Conservation (phyloP, 2,797 vertebrate species). For the Oceanodroma leucorhoa region DNA sequence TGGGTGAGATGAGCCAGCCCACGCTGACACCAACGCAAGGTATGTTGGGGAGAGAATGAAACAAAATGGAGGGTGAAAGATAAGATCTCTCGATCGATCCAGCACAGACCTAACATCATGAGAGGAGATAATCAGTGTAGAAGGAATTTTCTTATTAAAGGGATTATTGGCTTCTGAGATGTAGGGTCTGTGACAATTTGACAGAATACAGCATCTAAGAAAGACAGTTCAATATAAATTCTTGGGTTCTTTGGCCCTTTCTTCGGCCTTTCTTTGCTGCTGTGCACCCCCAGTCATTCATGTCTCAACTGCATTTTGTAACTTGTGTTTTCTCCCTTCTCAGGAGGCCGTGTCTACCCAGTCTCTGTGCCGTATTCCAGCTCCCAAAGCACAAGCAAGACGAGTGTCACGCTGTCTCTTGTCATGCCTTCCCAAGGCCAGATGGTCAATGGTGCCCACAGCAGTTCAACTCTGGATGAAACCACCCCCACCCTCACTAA, state of each 20-base stretch:
- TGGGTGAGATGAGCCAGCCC: constrained; percentile 81
- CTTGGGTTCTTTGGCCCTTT: not conserved
- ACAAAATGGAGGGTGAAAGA: not conserved
- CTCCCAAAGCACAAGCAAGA: constrained; percentile 95
- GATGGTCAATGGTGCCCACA: constrained; percentile 95
- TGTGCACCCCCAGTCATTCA: not conserved
- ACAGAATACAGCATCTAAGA: not conserved
- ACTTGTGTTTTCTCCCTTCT: not conserved
- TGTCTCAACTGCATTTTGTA: not conserved
- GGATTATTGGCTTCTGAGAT: not conserved
- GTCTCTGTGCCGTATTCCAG: constrained; percentile 96
- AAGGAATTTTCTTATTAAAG: not conserved
- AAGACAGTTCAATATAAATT: not conserved
- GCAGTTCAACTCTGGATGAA: constrained; percentile 90
- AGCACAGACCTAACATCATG: not conserved
- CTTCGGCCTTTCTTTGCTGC: not conserved
- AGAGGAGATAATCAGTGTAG: not conserved
- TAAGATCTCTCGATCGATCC: not conserved
- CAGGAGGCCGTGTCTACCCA: constrained; percentile 92
- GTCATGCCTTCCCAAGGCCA: constrained; percentile 96
- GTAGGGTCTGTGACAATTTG: not conserved
- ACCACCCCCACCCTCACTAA: constrained; percentile 89
- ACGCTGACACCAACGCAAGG: constrained; percentile 69
- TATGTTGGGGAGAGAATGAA: constrained; percentile 2
- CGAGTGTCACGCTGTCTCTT: constrained; percentile 94